These are phyloP conservation scores for Dicyema japonicum DNA, from an alignment of 1,140 invertebrate species.

Conservation along the genomic window DNA sequence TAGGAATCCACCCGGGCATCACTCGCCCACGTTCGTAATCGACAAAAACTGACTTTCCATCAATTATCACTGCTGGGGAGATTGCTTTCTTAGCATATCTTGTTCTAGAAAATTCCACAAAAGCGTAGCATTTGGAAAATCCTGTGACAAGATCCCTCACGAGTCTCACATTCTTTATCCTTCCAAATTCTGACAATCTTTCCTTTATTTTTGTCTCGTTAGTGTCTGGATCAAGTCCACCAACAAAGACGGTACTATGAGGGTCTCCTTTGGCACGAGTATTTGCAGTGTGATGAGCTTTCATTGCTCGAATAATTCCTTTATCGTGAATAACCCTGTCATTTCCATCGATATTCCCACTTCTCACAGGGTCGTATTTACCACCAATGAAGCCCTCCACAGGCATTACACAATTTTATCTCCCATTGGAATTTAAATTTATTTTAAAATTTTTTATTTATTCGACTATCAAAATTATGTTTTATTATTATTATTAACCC, in stretches of 20 bases:
- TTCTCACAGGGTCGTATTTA: conserved; percentile 23
- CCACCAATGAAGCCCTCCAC: too few species aligned
- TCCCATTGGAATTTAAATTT: too few species aligned
- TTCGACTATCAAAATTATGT: too few species aligned
- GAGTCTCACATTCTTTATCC: conserved; percentile 30
- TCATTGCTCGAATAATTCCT: conserved; percentile 35
- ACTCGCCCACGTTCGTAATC: conserved; percentile 7
- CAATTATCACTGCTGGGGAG: not conserved
- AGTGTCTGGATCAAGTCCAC: conserved; percentile 35
- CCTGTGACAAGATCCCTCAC: conserved; percentile 47
- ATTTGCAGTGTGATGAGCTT: conserved; percentile 30
- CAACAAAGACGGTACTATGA: conserved; percentile 38
- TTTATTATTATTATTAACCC: too few species aligned
- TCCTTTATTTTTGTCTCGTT: conserved; percentile 22
- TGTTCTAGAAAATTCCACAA: conserved; percentile 38
- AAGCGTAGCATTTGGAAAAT: conserved; percentile 42
- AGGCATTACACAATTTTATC: too few species aligned
- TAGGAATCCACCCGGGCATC: conserved; percentile 42
- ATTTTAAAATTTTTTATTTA: too few species aligned
- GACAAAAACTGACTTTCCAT: not conserved
- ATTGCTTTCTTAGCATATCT: conserved; percentile 27
- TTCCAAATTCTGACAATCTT: conserved; percentile 13
- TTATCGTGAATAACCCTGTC: conserved; percentile 45
- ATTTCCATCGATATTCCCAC: conserved; percentile 40
- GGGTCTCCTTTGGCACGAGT: conserved; percentile 30